Base-by-base conservation (phyloP, 2,888 invertebrate genomes). In the Gari tellinella region DNA sequence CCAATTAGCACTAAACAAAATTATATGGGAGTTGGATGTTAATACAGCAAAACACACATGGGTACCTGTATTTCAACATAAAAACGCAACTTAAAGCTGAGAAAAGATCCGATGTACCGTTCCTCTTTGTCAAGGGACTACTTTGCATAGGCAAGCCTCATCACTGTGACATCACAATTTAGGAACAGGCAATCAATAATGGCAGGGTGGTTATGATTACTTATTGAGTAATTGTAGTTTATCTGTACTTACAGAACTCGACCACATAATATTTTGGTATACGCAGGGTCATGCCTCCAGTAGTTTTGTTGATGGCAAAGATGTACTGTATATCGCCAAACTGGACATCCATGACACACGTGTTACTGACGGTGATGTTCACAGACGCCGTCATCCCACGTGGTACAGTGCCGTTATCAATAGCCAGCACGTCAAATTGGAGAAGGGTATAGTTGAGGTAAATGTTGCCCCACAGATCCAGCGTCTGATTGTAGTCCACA, bases 381-480 rank as follows among this genome's bases (percentile, higher is more conserved):
- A 87, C 76, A 8, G 67, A 63, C 21, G 86, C 87, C 0, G 66
- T 52, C 12, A 82, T 67, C 14, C 89, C 89, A 1, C 85, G 69
- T n/a, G 88, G 87, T 21, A 66, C 64, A 2, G 88, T 87, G 4
- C 86, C 86, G n/a, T 82, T 76, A 64, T 89, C 88, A 26, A 86
- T 74, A n/a, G 84, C 86, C 14, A 84, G 81, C 37, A 86, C 70
- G 17, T 76, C 67, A 72, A 87, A 86, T 14, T 62, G 66, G 15
- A 88, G 56, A 10, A 76, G 78, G 5, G 84, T 86, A 48, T 82
- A 84, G 55, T 79, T 73, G 12, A 75, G 65, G 66, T 87, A 87
- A 7, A 88, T 81, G 23, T 80, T 69, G 37, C 74, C 56, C 70
- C 81, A 82, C 5, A 88, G 73, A 21, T 83, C 80, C 66, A 72